Conservation (phyloP, 1,140 invertebrate genomes). For the Phthorimaea operculella region DNA sequence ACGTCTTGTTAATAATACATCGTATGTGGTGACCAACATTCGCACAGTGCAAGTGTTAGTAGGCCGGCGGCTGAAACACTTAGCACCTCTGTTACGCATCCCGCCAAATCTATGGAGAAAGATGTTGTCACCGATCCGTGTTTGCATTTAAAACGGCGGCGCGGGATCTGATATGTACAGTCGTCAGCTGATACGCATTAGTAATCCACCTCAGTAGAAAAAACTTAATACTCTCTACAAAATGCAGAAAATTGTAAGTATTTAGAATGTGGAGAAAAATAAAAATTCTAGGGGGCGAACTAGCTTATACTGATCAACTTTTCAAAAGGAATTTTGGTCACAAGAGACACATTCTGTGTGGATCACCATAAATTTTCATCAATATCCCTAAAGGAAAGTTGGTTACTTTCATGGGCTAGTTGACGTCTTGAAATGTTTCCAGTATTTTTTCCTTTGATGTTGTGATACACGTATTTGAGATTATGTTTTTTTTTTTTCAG, state of each 20-base stretch:
- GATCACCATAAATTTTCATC: no score
- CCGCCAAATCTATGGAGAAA: conserved; percentile 12
- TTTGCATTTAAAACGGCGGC: conserved; percentile 42
- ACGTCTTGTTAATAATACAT: no score
- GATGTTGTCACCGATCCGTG: conserved; percentile 47
- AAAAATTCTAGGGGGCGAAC: no score
- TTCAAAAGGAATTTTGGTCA: no score
- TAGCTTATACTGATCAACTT: no score
- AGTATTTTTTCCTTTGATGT: background rate
- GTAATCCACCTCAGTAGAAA: conserved; percentile 15
- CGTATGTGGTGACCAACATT: background rate
- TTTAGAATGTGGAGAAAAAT: background rate
- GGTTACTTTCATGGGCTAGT: no score
- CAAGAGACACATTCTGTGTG: no score
- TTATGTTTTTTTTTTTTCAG: conserved; percentile 22
- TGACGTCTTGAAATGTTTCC: background rate
- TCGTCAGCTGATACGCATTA: conserved; percentile 29
- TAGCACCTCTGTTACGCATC: conserved; percentile 45
- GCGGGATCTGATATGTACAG: conserved; percentile 27
- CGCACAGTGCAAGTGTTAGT: conserved; percentile 21
- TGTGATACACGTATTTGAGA: background rate
- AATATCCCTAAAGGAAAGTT: no score
- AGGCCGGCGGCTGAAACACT: conserved; percentile 32
- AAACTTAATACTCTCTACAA: conserved; percentile 14
- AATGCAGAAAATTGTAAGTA: conserved; percentile 58